Evolutionary conservation across 2,113 vertebrate genomes (phyloP).

Genomic region (Coreoperca whiteheadi): DNA sequence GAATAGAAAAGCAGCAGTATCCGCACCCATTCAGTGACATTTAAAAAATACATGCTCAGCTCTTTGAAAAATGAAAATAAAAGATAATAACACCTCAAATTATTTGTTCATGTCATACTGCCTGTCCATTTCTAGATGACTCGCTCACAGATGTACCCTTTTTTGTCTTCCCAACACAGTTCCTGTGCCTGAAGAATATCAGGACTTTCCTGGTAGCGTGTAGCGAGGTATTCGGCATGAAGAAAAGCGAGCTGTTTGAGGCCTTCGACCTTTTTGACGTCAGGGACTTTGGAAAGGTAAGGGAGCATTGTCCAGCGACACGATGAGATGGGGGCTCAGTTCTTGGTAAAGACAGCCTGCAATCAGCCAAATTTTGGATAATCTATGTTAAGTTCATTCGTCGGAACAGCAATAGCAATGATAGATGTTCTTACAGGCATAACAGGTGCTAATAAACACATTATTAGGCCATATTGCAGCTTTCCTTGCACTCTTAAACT

Average conservation of each 20-base stretch:
- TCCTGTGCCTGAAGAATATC: constrained; percentile 99
- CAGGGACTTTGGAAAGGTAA: constrained; percentile 98
- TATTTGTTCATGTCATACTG: not conserved
- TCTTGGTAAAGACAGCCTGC: constrained; percentile 1
- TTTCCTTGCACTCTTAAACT: constrained; percentile 12
- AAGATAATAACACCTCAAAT: not conserved
- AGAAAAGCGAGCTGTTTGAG: constrained; percentile 97
- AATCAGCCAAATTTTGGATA: not conserved
- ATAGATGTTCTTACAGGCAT: constrained; percentile 2
- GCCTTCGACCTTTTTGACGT: constrained; percentile 98
- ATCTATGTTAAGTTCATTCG: not conserved
- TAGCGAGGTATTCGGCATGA: constrained; percentile 93
- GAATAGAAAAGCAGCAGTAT: constrained; percentile 1
- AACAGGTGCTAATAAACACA: constrained; percentile 22
- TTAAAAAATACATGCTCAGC: too few species aligned
- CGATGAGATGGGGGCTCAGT: not conserved
- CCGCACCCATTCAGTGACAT: not conserved
- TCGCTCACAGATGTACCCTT: constrained; percentile 13
- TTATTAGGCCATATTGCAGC: not conserved
- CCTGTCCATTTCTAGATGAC: not conserved
- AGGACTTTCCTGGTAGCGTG: constrained; percentile 93
- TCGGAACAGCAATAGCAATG: not conserved
- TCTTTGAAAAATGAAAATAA: constrained; percentile 25
- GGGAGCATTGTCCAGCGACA: not conserved
- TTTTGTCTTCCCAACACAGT: constrained; percentile 81